These are phyloP conservation scores for Drosophila kikkawai DNA, from an alignment of 1,140 invertebrate species.

Conservation along the genomic window DNA sequence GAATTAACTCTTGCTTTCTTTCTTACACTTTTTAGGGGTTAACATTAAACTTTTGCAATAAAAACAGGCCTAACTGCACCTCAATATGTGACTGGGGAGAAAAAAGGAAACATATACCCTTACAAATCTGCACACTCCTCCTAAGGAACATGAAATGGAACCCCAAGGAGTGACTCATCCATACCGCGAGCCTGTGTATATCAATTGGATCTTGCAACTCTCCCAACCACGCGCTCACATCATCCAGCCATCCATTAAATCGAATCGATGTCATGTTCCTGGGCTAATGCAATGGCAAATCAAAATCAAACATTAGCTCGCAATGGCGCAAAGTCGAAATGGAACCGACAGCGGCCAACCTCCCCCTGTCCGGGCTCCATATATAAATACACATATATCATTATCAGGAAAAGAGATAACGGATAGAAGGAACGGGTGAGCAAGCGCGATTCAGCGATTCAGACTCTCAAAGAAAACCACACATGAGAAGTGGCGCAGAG, in stretches of 20 bases:
- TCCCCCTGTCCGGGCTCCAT: neutral
- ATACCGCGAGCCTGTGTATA: neutral
- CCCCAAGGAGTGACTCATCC: neutral
- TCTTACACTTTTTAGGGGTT: neutral
- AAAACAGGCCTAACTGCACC: neutral
- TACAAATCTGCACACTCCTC: neutral
- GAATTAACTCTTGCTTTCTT: slow-evolving; percentile 7
- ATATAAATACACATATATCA: slow-evolving; percentile 30
- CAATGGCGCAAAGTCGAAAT: slow-evolving; percentile 68
- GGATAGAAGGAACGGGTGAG: slow-evolving; percentile 42
- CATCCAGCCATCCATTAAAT: slow-evolving; percentile 24
- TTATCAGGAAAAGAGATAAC: slow-evolving; percentile 71
- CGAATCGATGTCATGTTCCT: slow-evolving; percentile 15
- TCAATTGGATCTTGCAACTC: neutral
- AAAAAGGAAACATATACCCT: neutral
- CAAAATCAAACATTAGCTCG: slow-evolving; percentile 54
- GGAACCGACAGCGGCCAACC: slow-evolving; percentile 10
- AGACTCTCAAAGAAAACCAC: slow-evolving; percentile 64
- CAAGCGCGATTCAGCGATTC: slow-evolving; percentile 51
- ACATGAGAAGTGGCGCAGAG: slow-evolving; percentile 39
- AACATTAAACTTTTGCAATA: neutral
- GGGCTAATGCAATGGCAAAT: slow-evolving; percentile 49
- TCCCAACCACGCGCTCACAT: neutral
- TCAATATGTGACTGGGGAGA: too few relatives aligned
- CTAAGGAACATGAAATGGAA: too few relatives aligned